phyloP scores from a whole-genome alignment of 2,888 invertebrate genomes.

The Anorthoa munda region DNA sequence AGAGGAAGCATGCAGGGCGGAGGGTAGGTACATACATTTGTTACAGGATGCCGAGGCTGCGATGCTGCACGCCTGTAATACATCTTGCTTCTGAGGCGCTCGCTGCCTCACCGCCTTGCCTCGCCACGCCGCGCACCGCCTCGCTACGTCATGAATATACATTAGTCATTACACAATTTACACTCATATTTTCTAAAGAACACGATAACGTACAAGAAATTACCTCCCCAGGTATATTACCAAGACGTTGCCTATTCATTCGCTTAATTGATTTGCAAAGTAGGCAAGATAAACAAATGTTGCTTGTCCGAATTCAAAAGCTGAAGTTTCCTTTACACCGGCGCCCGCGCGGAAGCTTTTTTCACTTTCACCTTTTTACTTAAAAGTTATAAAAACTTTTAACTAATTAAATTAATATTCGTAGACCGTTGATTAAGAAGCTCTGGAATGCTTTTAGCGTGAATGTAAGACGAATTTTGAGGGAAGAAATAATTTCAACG shows the following conservation, averaged over 20 bases:
- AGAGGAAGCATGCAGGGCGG: slow-evolving; percentile 33
- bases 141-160: slow-evolving; percentile 73
- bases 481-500: slow-evolving; percentile 77
- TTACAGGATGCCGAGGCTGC: slow-evolving; percentile 59
- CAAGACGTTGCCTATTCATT: slow-evolving; percentile 54
- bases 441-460: slow-evolving; percentile 86
- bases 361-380: slow-evolving; percentile 81
- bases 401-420: slow-evolving; percentile 88
- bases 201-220: slow-evolving; percentile 65
- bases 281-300: slow-evolving; percentile 67
- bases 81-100: slow-evolving; percentile 67
- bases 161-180: slow-evolving; percentile 76
- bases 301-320: slow-evolving; percentile 74
- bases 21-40: slow-evolving; percentile 60
- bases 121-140: slow-evolving; percentile 35
- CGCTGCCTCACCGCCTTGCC: slow-evolving; percentile 49
- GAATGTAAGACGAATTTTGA: slow-evolving; percentile 78
- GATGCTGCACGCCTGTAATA: slow-evolving; percentile 66
- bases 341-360: slow-evolving; percentile 71
- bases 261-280: slow-evolving; percentile 76
- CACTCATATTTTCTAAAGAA: slow-evolving; percentile 70
- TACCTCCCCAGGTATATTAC: slow-evolving; percentile 44
- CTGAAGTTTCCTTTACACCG: slow-evolving; percentile 73
- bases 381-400: slow-evolving; percentile 85
- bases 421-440: slow-evolving; percentile 86